Percentiles rank a stretch among this genome's conserved stretches.
Evolutionary conservation across 2,888 invertebrate genomes (phyloP).

Genomic region (Zygogramma bicolorata): DNA sequence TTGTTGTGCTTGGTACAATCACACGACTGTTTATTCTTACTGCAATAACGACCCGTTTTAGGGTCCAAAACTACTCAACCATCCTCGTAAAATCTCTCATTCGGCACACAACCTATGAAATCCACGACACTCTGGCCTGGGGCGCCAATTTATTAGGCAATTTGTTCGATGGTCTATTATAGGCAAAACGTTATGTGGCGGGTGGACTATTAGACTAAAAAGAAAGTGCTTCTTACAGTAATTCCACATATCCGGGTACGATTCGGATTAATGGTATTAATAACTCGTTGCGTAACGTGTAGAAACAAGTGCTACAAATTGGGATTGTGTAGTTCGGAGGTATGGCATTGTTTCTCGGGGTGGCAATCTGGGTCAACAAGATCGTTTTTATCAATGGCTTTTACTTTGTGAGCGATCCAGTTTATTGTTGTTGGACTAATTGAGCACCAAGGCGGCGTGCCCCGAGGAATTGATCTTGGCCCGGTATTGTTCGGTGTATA

Average conservation of each 20-base stretch:
- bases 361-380: conserved; percentile 11
- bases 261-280: conserved; percentile 8
- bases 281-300: conserved; percentile 17
- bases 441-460: conserved; percentile 8
- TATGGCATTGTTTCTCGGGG: conserved; percentile 18
- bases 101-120: conserved; percentile 26
- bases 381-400: conserved; percentile 19
- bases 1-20: too few relatives aligned
- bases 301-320: conserved; percentile 26
- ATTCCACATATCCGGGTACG: conserved; percentile 22
- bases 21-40: neutral
- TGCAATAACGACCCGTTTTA: too few relatives aligned
- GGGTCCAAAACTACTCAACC: neutral
- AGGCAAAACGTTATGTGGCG: conserved; percentile 31
- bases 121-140: conserved; percentile 30
- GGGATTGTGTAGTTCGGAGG: conserved; percentile 10
- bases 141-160: conserved; percentile 43
- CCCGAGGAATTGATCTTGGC: conserved; percentile 14
- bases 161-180: conserved; percentile 35
- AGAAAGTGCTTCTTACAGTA: conserved; percentile 11
- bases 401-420: conserved; percentile 19
- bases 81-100: neutral
- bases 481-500: conserved; percentile 5
- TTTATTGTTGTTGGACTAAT: neutral
- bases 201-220: neutral